These are phyloP conservation scores for Palythoa caribaeorum DNA, from an alignment of 92 coral and sea anemone genomes.

Conservation along the genomic window DNA sequence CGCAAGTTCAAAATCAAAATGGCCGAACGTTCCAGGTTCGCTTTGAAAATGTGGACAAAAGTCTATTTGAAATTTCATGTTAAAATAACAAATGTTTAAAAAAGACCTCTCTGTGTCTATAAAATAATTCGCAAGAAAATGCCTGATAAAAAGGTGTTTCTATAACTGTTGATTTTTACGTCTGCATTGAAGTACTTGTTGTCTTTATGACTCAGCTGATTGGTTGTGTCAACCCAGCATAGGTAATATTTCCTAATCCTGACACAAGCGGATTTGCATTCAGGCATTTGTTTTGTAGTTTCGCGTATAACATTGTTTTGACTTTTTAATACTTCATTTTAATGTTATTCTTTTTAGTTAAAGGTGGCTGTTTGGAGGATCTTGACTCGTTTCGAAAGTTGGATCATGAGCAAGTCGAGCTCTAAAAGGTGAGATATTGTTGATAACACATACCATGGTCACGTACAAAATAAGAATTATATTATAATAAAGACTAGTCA, in stretches of 20 bases:
- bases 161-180: background rate
- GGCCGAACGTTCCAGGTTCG: constrained; percentile 58
- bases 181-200: background rate
- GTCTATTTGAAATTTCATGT: constrained; percentile 29
- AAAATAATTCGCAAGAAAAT: background rate
- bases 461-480: background rate
- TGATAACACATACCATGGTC: background rate
- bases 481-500: background rate
- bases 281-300: background rate
- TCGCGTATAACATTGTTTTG: background rate
- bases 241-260: background rate
- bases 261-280: constrained; percentile 20
- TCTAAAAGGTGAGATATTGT: constrained; percentile 73
- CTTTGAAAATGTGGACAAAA: constrained; percentile 30
- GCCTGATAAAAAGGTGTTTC: background rate
- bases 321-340: background rate
- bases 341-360: constrained; percentile 3
- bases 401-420: constrained; percentile 81
- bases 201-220: background rate
- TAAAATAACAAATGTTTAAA: background rate
- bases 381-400: constrained; percentile 11
- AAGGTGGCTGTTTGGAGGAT: constrained; percentile 1
- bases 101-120: background rate
- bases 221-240: background rate
- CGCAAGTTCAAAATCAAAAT: constrained; percentile 69